Evolutionary conservation across 64 coral and sea anemone species (phyloP), one percentile per base, ranked within the genome.

Genomic region (Exaiptasia diaphana): DNA sequence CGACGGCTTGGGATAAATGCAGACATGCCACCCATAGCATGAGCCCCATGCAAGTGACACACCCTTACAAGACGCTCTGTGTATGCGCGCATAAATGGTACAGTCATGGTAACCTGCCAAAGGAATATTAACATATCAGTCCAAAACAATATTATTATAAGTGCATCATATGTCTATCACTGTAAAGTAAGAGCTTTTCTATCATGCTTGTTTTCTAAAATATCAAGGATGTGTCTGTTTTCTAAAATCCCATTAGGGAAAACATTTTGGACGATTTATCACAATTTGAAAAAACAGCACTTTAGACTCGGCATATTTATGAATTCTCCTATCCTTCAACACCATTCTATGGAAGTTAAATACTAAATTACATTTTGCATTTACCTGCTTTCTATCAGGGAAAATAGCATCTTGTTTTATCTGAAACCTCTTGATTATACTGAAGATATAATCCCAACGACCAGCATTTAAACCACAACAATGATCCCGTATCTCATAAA

Each of bases 381-480:
- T n/a, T 73, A 99, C 95, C 95, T 92, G 90, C 50, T 93, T 99
- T 14, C 95, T 77, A 56, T 99, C 95, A 31, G 95, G 95, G 34
- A 99, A 50, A 0, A 99, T 77, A 62, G 89, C 86, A 35, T 99
- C 95, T 24, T 83, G 67, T 81, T 88, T 99, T 20, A 60, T 85
- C 60, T 91, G 90, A 27, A 99, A 56, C 30, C 95, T 92, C 65
- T 99, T 99, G 24, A 99, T 99, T 48, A 88, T 88, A 69, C 89
- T 93, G 54, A 99, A 99, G 39, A 99, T 99, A 38, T 99, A 99
- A 71, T 99, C 95, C 95, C 95, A 99, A 17, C 95, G 74, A 18
- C 95, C 95, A 39, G 95, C 95, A 82, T 99, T 99, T 13, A 92
- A 57, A 2, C 79, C 95, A 76, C 95, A 99, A n/a, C 95, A 99